Conservation (phyloP, 2,888 invertebrate genomes). For the Drosophila anomalata region DNA sequence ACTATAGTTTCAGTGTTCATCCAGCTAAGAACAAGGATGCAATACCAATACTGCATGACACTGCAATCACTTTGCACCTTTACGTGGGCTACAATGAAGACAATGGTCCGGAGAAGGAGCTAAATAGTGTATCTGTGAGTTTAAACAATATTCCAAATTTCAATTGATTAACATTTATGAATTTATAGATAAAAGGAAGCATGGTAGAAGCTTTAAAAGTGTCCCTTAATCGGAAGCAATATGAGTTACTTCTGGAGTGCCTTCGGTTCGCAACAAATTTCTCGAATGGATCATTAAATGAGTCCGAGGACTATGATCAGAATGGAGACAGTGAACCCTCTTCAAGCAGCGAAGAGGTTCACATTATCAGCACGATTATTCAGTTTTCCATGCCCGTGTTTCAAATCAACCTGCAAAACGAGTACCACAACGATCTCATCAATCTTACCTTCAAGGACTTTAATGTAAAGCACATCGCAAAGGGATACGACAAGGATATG, state of each 20-base stretch:
- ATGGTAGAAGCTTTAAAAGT: conserved; percentile 94
- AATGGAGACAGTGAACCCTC: conserved; percentile 30
- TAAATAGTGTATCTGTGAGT: conserved; percentile 32
- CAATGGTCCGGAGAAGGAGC: conserved; percentile 38
- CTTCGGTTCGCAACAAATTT: conserved; percentile 81
- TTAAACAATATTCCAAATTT: no score
- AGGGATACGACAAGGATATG: conserved; percentile 89
- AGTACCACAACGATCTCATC: conserved; percentile 91
- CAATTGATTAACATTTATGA: background rate
- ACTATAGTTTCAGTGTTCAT: conserved; percentile 83
- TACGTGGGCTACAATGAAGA: conserved; percentile 53
- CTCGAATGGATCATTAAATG: conserved; percentile 45
- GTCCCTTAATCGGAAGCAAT: conserved; percentile 93
- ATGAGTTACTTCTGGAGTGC: conserved; percentile 94
- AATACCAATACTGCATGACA: conserved; percentile 95
- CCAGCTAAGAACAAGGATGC: conserved; percentile 88
- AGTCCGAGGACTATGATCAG: conserved; percentile 34
- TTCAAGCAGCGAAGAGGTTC: conserved; percentile 28
- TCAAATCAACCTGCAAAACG: conserved; percentile 90
- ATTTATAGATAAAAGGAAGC: conserved; percentile 87
- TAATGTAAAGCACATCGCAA: conserved; percentile 89
- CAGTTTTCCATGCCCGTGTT: conserved; percentile 90
- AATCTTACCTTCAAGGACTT: conserved; percentile 94
- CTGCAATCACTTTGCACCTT: conserved; percentile 88
- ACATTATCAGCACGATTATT: conserved; percentile 82